These are phyloP conservation scores for Drosophila baimaii DNA, from an alignment of 1,140 invertebrate genomes.

Conservation along the genomic window DNA sequence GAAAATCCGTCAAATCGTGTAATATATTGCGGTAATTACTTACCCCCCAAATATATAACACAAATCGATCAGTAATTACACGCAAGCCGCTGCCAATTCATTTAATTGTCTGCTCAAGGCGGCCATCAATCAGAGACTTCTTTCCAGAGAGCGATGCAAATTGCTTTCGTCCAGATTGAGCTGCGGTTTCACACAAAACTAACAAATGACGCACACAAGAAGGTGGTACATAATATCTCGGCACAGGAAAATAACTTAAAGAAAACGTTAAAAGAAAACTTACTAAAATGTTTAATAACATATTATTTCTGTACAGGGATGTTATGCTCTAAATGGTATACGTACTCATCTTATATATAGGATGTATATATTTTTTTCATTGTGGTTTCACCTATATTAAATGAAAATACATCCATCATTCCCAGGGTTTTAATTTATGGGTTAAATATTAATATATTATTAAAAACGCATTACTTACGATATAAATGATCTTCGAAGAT, in stretches of 20 bases:
- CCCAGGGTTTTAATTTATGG: no score
- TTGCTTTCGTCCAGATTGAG: conserved; percentile 49
- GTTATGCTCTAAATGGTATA: no score
- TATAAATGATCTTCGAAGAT: no score
- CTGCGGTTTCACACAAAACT: conserved; percentile 76
- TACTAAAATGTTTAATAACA: no score
- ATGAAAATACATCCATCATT: no score
- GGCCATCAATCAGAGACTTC: conserved; percentile 46
- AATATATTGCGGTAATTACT: conserved; percentile 37
- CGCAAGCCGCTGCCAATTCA: conserved; percentile 42
- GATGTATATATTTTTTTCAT: no score
- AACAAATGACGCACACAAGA: conserved; percentile 65
- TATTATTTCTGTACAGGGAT: no score
- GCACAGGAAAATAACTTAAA: not conserved
- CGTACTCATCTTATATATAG: no score
- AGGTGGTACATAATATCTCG: conserved; percentile 19
- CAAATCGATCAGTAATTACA: conserved; percentile 51
- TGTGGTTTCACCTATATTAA: no score
- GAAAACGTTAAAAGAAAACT: not conserved
- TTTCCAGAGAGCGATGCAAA: conserved; percentile 50
- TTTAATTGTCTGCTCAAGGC: conserved; percentile 46
- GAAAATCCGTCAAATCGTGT: conserved; percentile 21
- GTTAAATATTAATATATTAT: no score
- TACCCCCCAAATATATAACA: conserved; percentile 20
- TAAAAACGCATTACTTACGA: no score